Conservation (phyloP, 2,797 vertebrate species). For the Scyliorhinus canicula region DNA sequence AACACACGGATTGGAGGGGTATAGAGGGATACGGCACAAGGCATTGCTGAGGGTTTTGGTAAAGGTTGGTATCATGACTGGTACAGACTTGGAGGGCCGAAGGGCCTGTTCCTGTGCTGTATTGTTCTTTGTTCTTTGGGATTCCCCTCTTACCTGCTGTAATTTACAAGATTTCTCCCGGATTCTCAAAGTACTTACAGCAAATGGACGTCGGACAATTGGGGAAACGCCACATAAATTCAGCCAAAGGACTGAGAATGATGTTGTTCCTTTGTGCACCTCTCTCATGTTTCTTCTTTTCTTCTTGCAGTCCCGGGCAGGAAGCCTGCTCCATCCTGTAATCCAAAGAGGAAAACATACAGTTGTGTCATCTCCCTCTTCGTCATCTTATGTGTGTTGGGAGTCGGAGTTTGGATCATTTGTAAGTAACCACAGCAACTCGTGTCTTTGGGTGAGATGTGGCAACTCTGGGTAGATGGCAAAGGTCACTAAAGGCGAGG, state of each 20-base stretch:
- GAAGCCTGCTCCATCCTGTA: not conserved
- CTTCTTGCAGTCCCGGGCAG: not conserved
- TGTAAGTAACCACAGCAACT: not conserved
- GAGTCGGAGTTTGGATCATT: not conserved
- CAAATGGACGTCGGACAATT: too few relatives aligned
- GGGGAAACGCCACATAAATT: not conserved
- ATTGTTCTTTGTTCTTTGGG: too few relatives aligned
- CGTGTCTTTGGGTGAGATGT: not conserved
- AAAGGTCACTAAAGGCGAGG: not conserved
- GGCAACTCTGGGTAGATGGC: not conserved
- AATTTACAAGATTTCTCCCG: not conserved
- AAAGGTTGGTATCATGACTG: too few relatives aligned
- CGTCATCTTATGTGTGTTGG: not conserved
- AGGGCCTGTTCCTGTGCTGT: too few relatives aligned
- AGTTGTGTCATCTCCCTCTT: not conserved
- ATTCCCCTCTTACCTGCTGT: not conserved
- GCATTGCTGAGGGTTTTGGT: too few relatives aligned
- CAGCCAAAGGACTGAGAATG: not conserved
- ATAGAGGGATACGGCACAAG: too few relatives aligned
- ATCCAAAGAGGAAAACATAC: not conserved
- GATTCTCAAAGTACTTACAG: not conserved
- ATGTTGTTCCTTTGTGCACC: not conserved
- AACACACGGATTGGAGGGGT: too few relatives aligned
- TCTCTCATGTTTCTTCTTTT: not conserved
- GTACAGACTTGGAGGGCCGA: too few relatives aligned